These are phyloP conservation scores for Oophaga sylvatica DNA, from an alignment of 2,797 vertebrate genomes.

Conservation along the genomic window DNA sequence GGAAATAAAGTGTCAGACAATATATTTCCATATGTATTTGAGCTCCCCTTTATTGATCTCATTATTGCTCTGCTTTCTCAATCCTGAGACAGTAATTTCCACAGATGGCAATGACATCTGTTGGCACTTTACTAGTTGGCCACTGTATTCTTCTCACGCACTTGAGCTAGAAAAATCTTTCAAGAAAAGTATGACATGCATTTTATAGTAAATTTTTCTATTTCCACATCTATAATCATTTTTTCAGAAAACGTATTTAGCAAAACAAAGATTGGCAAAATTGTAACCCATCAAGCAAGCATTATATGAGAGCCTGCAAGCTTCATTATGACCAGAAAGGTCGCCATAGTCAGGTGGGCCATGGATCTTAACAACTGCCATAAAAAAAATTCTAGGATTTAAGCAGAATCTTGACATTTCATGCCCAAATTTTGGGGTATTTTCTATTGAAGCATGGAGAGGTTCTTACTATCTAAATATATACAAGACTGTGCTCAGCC, in stretches of 20 bases:
- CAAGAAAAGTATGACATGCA: neutral
- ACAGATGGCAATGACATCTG: conserved; percentile 66
- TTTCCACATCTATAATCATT: neutral
- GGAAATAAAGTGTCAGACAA: conserved; percentile 59
- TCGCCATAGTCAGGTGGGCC: neutral
- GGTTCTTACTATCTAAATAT: too few species aligned
- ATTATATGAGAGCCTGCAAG: neutral
- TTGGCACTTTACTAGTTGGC: conserved; percentile 60
- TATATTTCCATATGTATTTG: conserved; percentile 15
- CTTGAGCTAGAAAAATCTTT: neutral
- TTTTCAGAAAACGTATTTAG: conserved; percentile 3
- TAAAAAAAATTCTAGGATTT: neutral
- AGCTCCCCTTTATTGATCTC: conserved; percentile 54
- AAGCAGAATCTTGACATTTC: neutral
- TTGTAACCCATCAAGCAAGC: neutral
- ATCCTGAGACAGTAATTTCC: conserved; percentile 52
- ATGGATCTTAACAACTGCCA: neutral
- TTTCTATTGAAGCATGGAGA: too few species aligned
- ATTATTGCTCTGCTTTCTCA: conserved; percentile 47
- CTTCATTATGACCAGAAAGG: neutral
- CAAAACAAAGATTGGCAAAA: neutral
- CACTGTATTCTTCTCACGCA: conserved; percentile 28
- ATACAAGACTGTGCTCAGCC: too few species aligned
- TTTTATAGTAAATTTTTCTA: conserved; percentile 20
- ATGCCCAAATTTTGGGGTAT: neutral